Percentiles rank a stretch among this genome's conserved stretches.
Evolutionary conservation across 2,797 vertebrate genomes (phyloP).

Genomic region (Sebastes miniatus): DNA sequence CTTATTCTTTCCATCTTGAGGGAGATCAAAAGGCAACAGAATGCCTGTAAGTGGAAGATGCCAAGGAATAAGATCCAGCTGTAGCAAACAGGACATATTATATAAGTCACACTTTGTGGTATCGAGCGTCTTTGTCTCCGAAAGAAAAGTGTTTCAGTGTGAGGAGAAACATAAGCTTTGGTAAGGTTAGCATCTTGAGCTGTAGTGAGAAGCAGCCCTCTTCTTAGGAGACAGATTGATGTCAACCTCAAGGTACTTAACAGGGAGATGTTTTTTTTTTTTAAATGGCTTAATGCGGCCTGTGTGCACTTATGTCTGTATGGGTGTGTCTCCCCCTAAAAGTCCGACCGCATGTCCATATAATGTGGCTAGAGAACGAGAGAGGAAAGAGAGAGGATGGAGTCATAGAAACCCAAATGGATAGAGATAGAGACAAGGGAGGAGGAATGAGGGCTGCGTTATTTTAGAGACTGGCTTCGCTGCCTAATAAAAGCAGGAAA

Average conservation of each 20-base stretch:
- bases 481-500: conserved; percentile 27
- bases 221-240: conserved; percentile 6
- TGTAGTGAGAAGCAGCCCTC: neutral
- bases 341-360: neutral
- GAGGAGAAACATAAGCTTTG: neutral
- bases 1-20: conserved; percentile 59
- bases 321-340: neutral
- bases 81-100: conserved; percentile 39
- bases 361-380: neutral
- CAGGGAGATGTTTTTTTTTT: neutral
- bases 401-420: neutral
- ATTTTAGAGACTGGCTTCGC: neutral
- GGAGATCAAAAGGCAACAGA: conserved; percentile 65
- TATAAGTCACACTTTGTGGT: conserved; percentile 33
- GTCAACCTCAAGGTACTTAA: neutral
- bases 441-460: neutral
- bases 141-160: conserved; percentile 5
- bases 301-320: neutral
- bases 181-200: neutral
- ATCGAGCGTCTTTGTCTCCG: neutral
- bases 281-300: conserved; percentile 1
- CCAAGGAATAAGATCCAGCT: conserved; percentile 46
- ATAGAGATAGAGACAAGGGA: neutral
- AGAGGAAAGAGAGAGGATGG: neutral
- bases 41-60: conserved; percentile 59